Conservation (phyloP, 2,113 vertebrate genomes). For the Poeciliopsis prolifica region DNA sequence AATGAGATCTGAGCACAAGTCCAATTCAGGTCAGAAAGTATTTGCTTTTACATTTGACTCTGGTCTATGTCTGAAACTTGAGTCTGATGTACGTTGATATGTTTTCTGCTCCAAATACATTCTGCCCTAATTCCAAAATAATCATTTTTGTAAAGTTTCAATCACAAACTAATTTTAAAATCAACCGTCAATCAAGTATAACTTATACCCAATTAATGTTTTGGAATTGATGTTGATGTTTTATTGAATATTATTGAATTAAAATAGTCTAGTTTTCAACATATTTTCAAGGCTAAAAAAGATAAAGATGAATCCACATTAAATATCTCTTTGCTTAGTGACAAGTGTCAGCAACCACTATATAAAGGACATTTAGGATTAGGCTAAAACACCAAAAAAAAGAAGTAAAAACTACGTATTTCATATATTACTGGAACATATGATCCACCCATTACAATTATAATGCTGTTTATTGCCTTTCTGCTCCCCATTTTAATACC, state of each 20-base stretch:
- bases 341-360: not conserved
- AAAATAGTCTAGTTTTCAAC: no score
- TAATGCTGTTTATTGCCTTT: not conserved
- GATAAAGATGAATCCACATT: not conserved
- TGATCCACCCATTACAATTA: not conserved
- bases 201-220: no score
- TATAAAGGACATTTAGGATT: not conserved
- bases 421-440: not conserved
- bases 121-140: not conserved
- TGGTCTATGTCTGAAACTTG: not conserved
- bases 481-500: not conserved
- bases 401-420: not conserved
- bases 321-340: not conserved
- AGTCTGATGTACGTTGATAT: not conserved
- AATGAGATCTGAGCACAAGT: not conserved
- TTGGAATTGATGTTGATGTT: not conserved
- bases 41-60: not conserved
- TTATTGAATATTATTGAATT: not conserved
- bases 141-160: not conserved
- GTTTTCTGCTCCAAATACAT: not conserved
- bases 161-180: not conserved
- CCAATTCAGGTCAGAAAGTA: not conserved
- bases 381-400: not conserved
- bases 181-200: not conserved
- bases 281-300: no score